Conservation (phyloP, 2,797 vertebrate species). For the Enteromius treurensis region DNA sequence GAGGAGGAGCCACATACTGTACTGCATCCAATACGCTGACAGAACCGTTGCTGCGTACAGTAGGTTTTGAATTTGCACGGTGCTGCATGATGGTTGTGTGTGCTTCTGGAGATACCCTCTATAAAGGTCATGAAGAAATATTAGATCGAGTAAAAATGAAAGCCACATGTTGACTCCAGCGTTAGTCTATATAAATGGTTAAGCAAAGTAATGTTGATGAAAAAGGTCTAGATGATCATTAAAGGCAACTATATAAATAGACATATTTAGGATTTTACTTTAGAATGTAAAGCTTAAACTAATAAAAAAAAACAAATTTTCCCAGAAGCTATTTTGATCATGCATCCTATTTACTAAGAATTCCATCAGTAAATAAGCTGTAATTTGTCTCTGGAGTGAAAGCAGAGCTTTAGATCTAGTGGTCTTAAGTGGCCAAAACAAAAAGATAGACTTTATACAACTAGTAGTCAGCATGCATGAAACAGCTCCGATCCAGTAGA, state of each 20-base stretch:
- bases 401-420: constrained; percentile 15
- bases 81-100: background rate
- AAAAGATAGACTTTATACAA: constrained; percentile 11
- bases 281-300: background rate
- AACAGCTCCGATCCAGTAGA: constrained; percentile 20
- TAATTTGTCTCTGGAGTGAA: background rate
- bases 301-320: background rate
- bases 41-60: constrained; percentile 30
- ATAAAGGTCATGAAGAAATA: background rate
- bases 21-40: constrained; percentile 37
- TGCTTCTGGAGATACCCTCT: background rate
- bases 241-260: background rate
- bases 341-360: background rate
- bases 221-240: background rate
- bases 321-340: background rate
- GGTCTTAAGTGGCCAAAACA: constrained; percentile 23
- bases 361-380: constrained; percentile 1
- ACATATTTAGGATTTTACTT: background rate
- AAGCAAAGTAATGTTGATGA: background rate
- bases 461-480: constrained; percentile 27
- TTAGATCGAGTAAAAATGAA: background rate
- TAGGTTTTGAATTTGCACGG: constrained; percentile 4
- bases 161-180: background rate
- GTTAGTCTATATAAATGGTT: background rate
- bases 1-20: constrained; percentile 47